phyloP scores from a whole-genome alignment of 2,113 vertebrate genomes.

The Ceyx cyanopectus region DNA sequence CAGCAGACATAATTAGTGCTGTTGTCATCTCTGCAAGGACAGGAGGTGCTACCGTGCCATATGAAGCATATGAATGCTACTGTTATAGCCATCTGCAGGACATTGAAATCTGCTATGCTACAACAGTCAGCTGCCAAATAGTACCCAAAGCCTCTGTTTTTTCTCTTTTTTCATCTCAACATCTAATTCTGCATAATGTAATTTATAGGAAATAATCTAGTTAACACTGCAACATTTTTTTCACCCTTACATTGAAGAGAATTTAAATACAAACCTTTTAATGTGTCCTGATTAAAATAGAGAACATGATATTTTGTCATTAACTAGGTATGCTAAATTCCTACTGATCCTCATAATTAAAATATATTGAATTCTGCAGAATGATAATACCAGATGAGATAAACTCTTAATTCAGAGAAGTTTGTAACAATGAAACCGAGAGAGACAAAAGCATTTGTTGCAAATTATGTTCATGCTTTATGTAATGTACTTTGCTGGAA shows the following conservation, averaged over 20 bases:
- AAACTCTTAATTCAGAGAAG: slow-evolving; percentile 24
- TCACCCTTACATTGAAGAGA: slow-evolving; percentile 31
- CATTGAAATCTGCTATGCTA: not conserved
- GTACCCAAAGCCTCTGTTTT: not conserved
- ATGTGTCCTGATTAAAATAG: slow-evolving; percentile 51
- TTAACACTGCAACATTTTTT: slow-evolving; percentile 37
- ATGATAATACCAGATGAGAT: slow-evolving; percentile 1
- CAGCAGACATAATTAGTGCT: not conserved
- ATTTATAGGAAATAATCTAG: slow-evolving; percentile 41
- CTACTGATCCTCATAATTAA: slow-evolving; percentile 34
- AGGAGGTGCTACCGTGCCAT: not conserved
- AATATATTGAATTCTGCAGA: slow-evolving; percentile 11
- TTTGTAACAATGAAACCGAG: slow-evolving; percentile 32
- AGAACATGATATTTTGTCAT: slow-evolving; percentile 6
- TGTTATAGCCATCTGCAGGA: not conserved
- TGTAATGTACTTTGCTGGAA: not conserved
- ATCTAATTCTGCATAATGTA: not conserved
- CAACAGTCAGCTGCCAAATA: not conserved
- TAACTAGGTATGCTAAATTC: slow-evolving; percentile 37
- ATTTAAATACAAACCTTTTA: slow-evolving; percentile 35
- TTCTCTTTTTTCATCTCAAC: not conserved
- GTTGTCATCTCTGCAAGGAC: not conserved
- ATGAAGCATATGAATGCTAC: not conserved
- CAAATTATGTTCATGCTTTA: slow-evolving; percentile 31
- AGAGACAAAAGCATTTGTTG: slow-evolving; percentile 34